Evolutionary conservation across 2,113 vertebrate species (phyloP).

Genomic region (Diphyllodes magnificus): DNA sequence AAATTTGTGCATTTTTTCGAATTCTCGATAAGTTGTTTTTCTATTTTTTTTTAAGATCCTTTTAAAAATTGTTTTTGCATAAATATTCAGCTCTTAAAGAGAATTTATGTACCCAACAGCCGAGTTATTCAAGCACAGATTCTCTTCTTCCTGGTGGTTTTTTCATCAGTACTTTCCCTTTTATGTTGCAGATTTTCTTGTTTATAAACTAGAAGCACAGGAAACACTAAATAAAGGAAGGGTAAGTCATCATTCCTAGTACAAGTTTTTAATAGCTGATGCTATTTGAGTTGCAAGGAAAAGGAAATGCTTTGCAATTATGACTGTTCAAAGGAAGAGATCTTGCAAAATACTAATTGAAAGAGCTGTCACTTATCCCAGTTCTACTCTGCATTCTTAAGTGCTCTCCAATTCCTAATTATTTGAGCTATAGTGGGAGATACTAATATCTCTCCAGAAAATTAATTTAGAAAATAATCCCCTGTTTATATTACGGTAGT

Average conservation of each 20-base stretch:
- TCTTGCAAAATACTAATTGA: background rate
- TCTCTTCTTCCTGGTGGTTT: background rate
- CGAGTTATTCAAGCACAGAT: background rate
- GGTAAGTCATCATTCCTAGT: constrained; percentile 72
- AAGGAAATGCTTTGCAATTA: constrained; percentile 13
- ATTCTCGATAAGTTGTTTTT: accelerated
- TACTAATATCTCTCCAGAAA: background rate
- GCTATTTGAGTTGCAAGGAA: background rate
- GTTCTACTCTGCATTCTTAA: background rate
- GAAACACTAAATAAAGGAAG: constrained; percentile 96
- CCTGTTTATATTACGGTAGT: background rate
- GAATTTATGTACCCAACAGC: background rate
- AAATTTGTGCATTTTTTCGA: background rate
- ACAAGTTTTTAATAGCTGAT: background rate
- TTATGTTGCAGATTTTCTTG: constrained; percentile 85
- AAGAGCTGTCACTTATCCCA: background rate
- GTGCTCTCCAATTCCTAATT: background rate
- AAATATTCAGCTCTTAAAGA: background rate
- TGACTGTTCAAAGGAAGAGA: background rate
- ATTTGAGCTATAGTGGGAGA: background rate
- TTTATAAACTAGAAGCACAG: constrained; percentile 94
- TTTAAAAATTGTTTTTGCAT: background rate
- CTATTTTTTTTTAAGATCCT: background rate
- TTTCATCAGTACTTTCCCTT: background rate
- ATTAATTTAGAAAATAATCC: constrained; percentile 7